Percentiles rank a stretch among this genome's conserved stretches.
Evolutionary conservation across 2,797 vertebrate species (phyloP).

Genomic region (Aratinga solstitialis): DNA sequence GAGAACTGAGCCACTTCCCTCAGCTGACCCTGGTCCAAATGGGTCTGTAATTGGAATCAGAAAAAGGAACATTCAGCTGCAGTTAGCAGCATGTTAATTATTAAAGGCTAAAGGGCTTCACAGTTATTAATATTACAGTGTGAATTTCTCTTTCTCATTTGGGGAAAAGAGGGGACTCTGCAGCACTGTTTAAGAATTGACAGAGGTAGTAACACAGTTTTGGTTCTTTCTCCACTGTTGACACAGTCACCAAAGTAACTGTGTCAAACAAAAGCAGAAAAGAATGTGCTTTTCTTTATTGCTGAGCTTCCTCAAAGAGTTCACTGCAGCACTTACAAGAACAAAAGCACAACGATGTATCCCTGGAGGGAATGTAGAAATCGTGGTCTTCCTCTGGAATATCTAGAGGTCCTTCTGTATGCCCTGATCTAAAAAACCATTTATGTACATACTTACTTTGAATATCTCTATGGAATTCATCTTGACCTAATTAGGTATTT

Average conservation of each 20-base stretch:
- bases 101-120: conserved; percentile 25
- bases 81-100: conserved; percentile 32
- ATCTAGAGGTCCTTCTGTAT: neutral
- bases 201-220: neutral
- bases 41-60: neutral
- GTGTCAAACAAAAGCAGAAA: neutral
- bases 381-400: neutral
- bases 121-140: conserved; percentile 48
- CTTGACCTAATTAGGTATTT: neutral
- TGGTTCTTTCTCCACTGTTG: neutral
- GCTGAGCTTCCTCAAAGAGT: neutral
- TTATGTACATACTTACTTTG: neutral
- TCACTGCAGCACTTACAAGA: neutral
- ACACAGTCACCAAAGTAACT: neutral
- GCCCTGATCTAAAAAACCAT: neutral
- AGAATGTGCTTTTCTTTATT: neutral
- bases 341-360: neutral
- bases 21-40: neutral
- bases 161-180: neutral
- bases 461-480: neutral
- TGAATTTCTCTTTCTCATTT: neutral
- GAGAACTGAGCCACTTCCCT: neutral
- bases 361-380: neutral
- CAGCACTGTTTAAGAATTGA: neutral
- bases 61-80: conserved; percentile 20